These are phyloP conservation scores for Flabesymbios commensalis DNA, from an alignment of 2,888 invertebrate genomes.

Conservation along the genomic window DNA sequence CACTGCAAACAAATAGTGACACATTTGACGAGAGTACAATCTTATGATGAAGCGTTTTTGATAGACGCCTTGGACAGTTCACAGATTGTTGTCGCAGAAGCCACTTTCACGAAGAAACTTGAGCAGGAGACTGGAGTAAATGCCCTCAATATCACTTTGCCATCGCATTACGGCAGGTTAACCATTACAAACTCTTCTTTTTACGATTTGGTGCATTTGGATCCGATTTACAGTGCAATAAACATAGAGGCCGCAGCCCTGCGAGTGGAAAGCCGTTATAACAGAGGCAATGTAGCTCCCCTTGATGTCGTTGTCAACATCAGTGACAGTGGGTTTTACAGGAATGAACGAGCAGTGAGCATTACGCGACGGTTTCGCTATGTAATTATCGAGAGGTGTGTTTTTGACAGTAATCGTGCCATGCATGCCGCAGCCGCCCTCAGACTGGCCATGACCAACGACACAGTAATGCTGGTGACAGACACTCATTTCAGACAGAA, in stretches of 20 bases:
- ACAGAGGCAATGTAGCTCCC: not conserved
- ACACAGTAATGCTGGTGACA: not conserved
- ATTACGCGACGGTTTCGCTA: conserved; percentile 11
- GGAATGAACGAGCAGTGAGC: conserved; percentile 25
- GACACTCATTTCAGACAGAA: conserved; percentile 13
- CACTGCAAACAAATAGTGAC: no score
- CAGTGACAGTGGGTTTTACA: conserved; percentile 7
- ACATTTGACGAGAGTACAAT: no score
- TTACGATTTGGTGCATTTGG: conserved; percentile 8
- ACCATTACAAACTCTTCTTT: conserved; percentile 7
- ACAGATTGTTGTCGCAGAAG: no score
- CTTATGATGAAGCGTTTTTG: no score
- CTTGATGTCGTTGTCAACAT: conserved; percentile 1
- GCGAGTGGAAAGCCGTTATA: conserved; percentile 4
- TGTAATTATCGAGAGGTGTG: conserved; percentile 9
- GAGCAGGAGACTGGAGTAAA: no score
- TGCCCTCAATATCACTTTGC: no score
- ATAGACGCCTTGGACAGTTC: no score
- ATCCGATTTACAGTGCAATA: conserved; percentile 19
- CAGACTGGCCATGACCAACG: conserved; percentile 11
- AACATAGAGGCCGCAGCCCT: conserved; percentile 19
- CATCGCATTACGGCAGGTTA: no score
- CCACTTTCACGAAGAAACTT: no score
- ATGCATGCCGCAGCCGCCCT: conserved; percentile 28
- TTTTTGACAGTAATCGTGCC: conserved; percentile 11